A percentile compares a stretch with the other conserved stretches of the same genome.
These are phyloP conservation scores for Spondyliosoma cantharus DNA, from an alignment of 2,797 vertebrate genomes.

Conservation along the genomic window DNA sequence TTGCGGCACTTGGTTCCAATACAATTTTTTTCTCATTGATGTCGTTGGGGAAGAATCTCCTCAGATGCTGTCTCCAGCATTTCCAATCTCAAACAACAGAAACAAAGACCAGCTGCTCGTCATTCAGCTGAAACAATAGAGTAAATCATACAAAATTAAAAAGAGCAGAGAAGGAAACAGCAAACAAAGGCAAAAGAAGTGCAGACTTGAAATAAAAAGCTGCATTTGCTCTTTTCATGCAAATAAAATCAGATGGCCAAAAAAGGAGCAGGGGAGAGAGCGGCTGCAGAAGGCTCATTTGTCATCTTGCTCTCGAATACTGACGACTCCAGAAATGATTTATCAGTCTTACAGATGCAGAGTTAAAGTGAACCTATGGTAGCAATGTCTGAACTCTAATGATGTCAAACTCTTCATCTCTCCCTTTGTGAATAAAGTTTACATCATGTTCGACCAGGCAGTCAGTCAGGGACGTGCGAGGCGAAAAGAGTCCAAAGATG, in stretches of 20 bases:
- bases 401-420: constrained; percentile 52
- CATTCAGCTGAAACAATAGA: constrained; percentile 30
- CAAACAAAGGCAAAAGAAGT: background rate
- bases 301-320: constrained; percentile 31
- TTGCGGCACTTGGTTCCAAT: background rate
- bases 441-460: constrained; percentile 39
- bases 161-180: constrained; percentile 1
- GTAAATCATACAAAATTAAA: constrained; percentile 50
- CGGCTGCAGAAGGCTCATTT: constrained; percentile 35
- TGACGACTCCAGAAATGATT: constrained; percentile 27
- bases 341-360: constrained; percentile 21
- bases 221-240: constrained; percentile 23
- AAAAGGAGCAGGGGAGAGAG: background rate
- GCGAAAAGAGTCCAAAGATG: constrained; percentile 19
- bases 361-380: constrained; percentile 38
- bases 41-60: constrained; percentile 4
- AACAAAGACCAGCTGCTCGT: background rate
- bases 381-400: constrained; percentile 45
- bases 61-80: constrained; percentile 19
- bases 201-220: constrained; percentile 13
- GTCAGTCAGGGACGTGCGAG: constrained; percentile 25
- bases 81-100: constrained; percentile 29
- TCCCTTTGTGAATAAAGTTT: constrained; percentile 54
- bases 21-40: background rate
- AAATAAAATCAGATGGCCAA: constrained; percentile 21